Percentiles rank a stretch among this genome's conserved stretches.
phyloP scores from a whole-genome alignment of 2,113 vertebrate genomes.

The Epinephelus lanceolatus region DNA sequence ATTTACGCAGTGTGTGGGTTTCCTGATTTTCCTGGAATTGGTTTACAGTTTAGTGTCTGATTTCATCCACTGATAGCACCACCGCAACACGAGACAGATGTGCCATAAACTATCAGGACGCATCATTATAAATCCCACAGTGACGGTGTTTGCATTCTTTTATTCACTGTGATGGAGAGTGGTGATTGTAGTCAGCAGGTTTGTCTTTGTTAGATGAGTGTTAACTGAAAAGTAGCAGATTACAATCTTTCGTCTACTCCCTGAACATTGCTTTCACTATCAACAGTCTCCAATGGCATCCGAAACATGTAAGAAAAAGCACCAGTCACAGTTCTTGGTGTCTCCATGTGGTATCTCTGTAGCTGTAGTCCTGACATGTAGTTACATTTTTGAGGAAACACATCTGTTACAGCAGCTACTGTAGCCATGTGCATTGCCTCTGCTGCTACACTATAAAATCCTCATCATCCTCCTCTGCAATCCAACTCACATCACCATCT shows the following conservation, averaged over 20 bases:
- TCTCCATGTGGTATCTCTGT: no score
- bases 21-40: no score
- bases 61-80: not conserved
- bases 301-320: not conserved
- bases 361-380: no score
- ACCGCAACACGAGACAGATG: not conserved
- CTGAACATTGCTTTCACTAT: not conserved
- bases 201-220: not conserved
- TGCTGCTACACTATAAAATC: no score
- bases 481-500: no score
- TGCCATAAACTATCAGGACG: not conserved
- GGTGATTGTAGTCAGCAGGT: not conserved
- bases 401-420: no score
- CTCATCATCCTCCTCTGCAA: no score
- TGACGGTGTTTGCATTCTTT: not conserved
- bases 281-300: not conserved
- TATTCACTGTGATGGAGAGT: not conserved
- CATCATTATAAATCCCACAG: not conserved
- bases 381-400: no score
- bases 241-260: not conserved
- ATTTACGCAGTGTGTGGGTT: not conserved
- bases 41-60: not conserved
- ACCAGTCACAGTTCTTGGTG: not conserved
- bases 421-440: no score
- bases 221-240: not conserved